These are phyloP conservation scores for Microplitis deprimator DNA, from an alignment of 2,888 invertebrate species.

Conservation along the genomic window DNA sequence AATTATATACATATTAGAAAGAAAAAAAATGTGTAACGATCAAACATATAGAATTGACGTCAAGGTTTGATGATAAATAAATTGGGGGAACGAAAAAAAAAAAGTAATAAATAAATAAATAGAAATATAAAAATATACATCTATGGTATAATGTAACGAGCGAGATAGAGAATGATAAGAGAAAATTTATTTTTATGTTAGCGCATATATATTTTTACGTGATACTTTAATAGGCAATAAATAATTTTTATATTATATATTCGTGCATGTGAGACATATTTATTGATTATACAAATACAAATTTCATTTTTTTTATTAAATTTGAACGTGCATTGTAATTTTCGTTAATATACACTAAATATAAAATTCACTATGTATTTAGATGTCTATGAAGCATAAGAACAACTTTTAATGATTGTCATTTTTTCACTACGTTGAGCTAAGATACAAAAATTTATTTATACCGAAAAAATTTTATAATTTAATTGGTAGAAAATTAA, in stretches of 20 bases:
- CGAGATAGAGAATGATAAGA: conserved; percentile 15
- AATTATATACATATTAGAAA: neutral
- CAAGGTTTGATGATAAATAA: conserved; percentile 18
- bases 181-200: conserved; percentile 32
- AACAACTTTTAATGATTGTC: neutral
- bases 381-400: neutral
- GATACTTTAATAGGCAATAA: neutral
- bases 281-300: conserved; percentile 1
- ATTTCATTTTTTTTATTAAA: neutral
- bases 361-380: neutral
- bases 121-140: conserved; percentile 19
- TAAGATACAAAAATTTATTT: no score
- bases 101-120: neutral
- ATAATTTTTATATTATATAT: conserved; percentile 9
- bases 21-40: conserved; percentile 45
- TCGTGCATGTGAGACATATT: conserved; percentile 3
- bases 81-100: neutral
- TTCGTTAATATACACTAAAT: neutral
- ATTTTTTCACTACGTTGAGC: no score
- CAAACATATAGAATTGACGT: conserved; percentile 46
- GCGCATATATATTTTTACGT: conserved; percentile 6
- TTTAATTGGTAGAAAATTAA: no score
- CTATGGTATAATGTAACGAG: conserved; percentile 44
- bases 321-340: neutral
- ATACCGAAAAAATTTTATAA: no score